These are phyloP conservation scores for Ochropacha duplaris DNA, from an alignment of 2,888 invertebrate genomes.

Conservation along the genomic window DNA sequence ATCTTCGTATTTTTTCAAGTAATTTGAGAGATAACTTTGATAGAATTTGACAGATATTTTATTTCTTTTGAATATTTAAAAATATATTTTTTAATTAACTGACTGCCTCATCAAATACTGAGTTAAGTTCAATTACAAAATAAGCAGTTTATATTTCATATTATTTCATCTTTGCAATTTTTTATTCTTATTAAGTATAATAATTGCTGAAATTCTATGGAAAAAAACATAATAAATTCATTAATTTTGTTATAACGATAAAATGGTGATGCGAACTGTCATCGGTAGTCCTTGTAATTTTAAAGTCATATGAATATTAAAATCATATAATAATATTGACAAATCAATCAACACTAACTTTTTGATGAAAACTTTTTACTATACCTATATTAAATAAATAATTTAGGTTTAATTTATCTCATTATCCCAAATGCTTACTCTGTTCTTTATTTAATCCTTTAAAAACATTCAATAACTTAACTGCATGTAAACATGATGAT, in stretches of 20 bases:
- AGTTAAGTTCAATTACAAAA: too few species aligned
- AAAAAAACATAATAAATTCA: not conserved
- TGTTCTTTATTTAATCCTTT: not conserved
- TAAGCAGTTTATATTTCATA: too few species aligned
- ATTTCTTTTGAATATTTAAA: too few species aligned
- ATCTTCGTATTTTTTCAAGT: too few species aligned
- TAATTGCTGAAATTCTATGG: not conserved
- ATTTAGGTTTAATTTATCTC: too few species aligned
- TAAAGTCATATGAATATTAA: not conserved
- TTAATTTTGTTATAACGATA: not conserved
- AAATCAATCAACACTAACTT: not conserved
- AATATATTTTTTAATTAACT: too few species aligned
- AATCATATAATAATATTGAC: not conserved
- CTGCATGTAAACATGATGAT: not conserved
- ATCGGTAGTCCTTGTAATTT: constrained; percentile 1
- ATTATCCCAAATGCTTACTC: not conserved
- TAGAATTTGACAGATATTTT: too few species aligned
- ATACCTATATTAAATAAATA: too few species aligned
- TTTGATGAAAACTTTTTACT: not conserved
- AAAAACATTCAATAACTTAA: not conserved
- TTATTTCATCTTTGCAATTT: too few species aligned
- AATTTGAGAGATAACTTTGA: too few species aligned
- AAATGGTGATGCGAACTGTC: not conserved
- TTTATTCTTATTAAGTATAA: too few species aligned
- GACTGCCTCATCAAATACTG: too few species aligned